Evolutionary conservation across 1,140 invertebrate genomes (phyloP).

Genomic region (Sminthurinus signatus): DNA sequence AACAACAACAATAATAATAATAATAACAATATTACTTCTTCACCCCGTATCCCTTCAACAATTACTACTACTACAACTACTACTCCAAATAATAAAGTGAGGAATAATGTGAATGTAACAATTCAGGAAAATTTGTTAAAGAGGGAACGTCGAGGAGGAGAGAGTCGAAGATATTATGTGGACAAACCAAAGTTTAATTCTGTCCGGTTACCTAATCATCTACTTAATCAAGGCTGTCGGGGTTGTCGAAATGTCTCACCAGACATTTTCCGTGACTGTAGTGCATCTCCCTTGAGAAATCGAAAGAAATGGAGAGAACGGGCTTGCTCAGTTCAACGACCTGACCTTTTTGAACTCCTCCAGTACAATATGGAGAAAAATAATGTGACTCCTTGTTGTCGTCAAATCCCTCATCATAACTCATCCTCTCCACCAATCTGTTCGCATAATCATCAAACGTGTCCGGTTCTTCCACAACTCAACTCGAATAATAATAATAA

Average conservation of each 20-base stretch:
- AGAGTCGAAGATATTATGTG: slow-evolving; percentile 42
- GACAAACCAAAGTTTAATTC: slow-evolving; percentile 33
- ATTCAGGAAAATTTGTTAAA: slow-evolving; percentile 40
- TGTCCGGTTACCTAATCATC: slow-evolving; percentile 32
- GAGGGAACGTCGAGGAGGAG: slow-evolving; percentile 45
- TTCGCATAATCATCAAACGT: slow-evolving; percentile 25
- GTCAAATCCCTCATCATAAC: slow-evolving; percentile 18
- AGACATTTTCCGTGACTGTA: slow-evolving; percentile 30
- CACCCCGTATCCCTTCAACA: too few species aligned
- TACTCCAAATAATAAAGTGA: slow-evolving; percentile 14
- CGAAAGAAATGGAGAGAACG: slow-evolving; percentile 40
- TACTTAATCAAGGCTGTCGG: slow-evolving; percentile 24
- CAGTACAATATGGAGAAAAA: slow-evolving; percentile 88
- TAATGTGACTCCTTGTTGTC: slow-evolving; percentile 48
- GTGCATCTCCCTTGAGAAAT: slow-evolving; percentile 32
- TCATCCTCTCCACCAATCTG: slow-evolving; percentile 16
- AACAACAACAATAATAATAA: too few species aligned
- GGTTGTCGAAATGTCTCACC: slow-evolving; percentile 33
- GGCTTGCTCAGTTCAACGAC: slow-evolving; percentile 61
- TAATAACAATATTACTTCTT: too few species aligned
- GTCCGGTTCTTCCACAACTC: slow-evolving; percentile 16
- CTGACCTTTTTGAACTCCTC: slow-evolving; percentile 76
- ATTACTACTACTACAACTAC: slow-evolving; percentile 11
- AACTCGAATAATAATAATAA: slow-evolving; percentile 16
- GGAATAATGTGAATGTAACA: slow-evolving; percentile 44